A percentile compares a stretch with the other conserved stretches of the same genome.
phyloP scores from a whole-genome alignment of 1,140 invertebrate species.

The Paraescarpia echinospica region DNA sequence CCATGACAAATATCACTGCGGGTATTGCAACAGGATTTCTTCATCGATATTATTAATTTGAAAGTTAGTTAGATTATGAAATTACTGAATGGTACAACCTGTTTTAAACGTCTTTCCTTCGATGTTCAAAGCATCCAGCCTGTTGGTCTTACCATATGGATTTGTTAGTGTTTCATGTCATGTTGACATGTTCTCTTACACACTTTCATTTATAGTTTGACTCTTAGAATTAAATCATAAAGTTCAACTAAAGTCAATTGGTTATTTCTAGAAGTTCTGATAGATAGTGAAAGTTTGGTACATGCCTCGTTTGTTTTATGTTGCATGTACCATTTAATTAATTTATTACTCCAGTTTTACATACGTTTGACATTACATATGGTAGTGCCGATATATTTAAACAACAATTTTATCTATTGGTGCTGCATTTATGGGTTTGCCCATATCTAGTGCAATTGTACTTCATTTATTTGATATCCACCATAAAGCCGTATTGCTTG shows the following conservation, averaged over 20 bases:
- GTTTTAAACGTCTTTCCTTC: neutral
- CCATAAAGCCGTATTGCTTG: no score
- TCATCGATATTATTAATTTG: neutral
- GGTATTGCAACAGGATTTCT: neutral
- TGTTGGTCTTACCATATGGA: neutral
- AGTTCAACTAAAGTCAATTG: neutral
- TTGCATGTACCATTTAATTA: conserved; percentile 1
- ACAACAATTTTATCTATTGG: neutral
- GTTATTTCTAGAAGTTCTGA: neutral
- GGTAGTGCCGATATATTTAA: neutral
- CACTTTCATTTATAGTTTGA: neutral
- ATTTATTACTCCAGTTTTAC: neutral
- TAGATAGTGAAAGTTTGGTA: neutral
- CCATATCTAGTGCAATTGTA: no score
- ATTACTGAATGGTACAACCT: neutral
- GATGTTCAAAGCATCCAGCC: neutral
- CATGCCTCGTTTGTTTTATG: neutral
- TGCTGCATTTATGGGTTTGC: neutral
- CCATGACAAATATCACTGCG: neutral
- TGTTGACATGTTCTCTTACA: neutral
- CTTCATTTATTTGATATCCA: no score
- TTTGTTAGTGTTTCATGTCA: neutral
- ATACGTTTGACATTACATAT: neutral
- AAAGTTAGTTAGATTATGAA: neutral
- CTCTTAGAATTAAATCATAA: neutral